A percentile compares a stretch with the other conserved stretches of the same genome.
Conservation (phyloP, 2,797 vertebrate species). For the Mormyrus hasselquistii region DNA sequence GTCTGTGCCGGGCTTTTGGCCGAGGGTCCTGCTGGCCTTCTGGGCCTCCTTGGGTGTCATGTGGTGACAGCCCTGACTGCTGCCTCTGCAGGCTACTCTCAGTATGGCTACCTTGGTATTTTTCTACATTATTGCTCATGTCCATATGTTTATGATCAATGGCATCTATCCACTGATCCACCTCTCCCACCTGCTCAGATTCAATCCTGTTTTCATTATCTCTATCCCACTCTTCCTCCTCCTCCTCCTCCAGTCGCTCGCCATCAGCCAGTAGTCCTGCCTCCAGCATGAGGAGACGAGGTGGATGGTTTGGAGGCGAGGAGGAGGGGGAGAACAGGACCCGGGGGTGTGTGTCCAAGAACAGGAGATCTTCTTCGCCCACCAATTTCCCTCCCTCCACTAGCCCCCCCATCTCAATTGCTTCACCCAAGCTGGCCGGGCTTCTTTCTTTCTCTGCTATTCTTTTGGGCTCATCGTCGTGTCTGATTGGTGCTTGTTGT, state of each 20-base stretch:
- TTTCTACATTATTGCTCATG: background rate
- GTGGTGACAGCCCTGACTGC: background rate
- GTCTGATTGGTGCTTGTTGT: background rate
- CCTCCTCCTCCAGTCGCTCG: slow-evolving; percentile 19
- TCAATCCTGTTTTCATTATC: slow-evolving; percentile 27
- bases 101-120: background rate
- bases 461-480: background rate
- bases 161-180: slow-evolving; percentile 34
- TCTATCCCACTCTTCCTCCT: slow-evolving; percentile 23
- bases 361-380: slow-evolving; percentile 53
- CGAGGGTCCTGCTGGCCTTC: slow-evolving; percentile 19
- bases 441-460: background rate
- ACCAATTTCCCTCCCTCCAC: slow-evolving; percentile 28
- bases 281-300: slow-evolving; percentile 64
- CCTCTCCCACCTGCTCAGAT: slow-evolving; percentile 29
- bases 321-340: slow-evolving; percentile 62
- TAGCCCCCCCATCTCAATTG: background rate
- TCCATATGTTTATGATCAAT: slow-evolving; percentile 39
- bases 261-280: slow-evolving; percentile 49
- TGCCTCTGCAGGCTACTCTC: background rate
- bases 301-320: slow-evolving; percentile 57
- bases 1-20: slow-evolving; percentile 42
- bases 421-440: background rate
- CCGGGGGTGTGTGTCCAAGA: slow-evolving; percentile 62
- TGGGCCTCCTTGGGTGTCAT: background rate